Conservation (phyloP, 2,797 vertebrate species). For the Scleropages formosus region DNA sequence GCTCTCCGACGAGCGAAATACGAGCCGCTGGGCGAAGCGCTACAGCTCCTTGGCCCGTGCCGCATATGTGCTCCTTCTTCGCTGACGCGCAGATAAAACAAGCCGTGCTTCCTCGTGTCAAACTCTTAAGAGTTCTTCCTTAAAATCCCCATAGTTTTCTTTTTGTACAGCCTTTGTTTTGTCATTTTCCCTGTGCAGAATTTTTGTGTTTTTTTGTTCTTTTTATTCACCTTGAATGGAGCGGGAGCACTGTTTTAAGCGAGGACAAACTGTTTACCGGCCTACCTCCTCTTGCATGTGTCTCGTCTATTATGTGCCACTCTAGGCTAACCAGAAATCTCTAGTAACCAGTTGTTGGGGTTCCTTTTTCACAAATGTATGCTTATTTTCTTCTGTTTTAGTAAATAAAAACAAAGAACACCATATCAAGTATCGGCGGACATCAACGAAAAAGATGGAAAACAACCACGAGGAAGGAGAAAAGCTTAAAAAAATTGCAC, state of each 20-base stretch:
- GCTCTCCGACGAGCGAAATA: background rate
- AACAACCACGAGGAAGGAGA: conserved; percentile 48
- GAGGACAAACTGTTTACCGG: background rate
- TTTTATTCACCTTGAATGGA: background rate
- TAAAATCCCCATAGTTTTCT: background rate
- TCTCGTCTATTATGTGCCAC: conserved; percentile 28
- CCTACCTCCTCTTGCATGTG: conserved; percentile 28
- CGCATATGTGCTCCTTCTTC: conserved; percentile 4
- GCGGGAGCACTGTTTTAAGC: background rate
- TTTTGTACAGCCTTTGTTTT: background rate
- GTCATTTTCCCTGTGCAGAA: background rate
- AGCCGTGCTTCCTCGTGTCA: background rate
- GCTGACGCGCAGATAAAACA: background rate
- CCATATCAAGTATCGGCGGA: conserved; percentile 59
- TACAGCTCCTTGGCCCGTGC: conserved; percentile 6
- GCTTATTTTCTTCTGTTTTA: conserved; percentile 59
- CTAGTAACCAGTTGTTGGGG: background rate
- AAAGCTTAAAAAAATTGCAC: conserved; percentile 32
- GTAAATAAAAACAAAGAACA: conserved; percentile 66
- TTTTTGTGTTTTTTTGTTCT: background rate
- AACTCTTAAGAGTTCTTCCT: too few species aligned
- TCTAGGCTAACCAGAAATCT: conserved; percentile 11
- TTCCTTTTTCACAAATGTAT: conserved; percentile 46
- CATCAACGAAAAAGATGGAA: conserved; percentile 57
- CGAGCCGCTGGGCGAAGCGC: background rate